phyloP scores from a whole-genome alignment of 2,797 vertebrate species.

The Mergus octosetaceus region DNA sequence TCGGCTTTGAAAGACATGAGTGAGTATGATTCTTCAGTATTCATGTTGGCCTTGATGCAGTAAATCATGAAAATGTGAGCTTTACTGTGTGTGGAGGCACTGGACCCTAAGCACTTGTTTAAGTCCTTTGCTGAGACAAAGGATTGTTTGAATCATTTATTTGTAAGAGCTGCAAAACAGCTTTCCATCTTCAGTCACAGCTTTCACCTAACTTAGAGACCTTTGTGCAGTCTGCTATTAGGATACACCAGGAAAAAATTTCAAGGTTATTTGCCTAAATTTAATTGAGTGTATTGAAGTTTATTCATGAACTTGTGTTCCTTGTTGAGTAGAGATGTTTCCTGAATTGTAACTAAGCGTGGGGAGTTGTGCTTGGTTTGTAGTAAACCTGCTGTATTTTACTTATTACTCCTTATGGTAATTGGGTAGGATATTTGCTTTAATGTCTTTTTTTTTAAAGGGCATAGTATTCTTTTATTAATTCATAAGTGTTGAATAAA shows the following conservation, averaged over 20 bases:
- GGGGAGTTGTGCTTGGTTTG: background rate
- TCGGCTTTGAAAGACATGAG: constrained; percentile 82
- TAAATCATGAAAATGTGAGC: background rate
- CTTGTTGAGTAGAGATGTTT: background rate
- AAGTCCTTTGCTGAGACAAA: constrained; percentile 18
- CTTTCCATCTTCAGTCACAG: background rate
- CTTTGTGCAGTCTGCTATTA: constrained; percentile 10
- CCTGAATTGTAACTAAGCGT: background rate
- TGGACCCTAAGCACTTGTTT: background rate
- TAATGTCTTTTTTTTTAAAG: background rate
- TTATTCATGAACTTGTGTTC: background rate
- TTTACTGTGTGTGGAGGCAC: constrained; percentile 14
- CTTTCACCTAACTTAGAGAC: constrained; percentile 2
- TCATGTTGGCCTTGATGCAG: background rate
- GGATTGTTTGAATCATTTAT: constrained; percentile 13
- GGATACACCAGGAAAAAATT: constrained; percentile 13
- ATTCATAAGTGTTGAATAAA: background rate
- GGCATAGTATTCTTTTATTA: background rate
- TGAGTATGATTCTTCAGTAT: constrained; percentile 58
- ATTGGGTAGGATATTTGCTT: background rate
- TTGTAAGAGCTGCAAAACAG: background rate
- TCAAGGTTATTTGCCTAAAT: constrained; percentile 7
- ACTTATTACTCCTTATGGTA: background rate
- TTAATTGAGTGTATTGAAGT: background rate
- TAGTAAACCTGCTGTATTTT: background rate